These are phyloP conservation scores for Polyodon spathula DNA, from an alignment of 2,113 vertebrate species.

Conservation along the genomic window DNA sequence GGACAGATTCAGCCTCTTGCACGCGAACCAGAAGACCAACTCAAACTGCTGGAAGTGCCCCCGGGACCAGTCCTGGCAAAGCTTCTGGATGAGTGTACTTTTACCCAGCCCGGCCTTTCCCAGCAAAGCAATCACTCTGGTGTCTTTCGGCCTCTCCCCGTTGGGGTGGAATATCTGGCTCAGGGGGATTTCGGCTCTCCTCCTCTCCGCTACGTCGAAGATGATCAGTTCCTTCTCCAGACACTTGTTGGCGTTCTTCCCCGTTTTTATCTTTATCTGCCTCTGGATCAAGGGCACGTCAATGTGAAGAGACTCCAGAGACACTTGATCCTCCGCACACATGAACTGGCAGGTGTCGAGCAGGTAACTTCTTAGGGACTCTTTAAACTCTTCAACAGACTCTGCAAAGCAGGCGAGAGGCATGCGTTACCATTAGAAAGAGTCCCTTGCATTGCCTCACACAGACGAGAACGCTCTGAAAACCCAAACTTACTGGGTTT, in stretches of 20 bases:
- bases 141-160: conserved; percentile 30
- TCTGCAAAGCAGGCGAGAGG: conserved; percentile 42
- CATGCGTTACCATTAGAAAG: neutral
- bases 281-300: conserved; percentile 53
- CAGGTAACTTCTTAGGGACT: conserved; percentile 46
- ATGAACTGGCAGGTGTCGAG: conserved; percentile 34
- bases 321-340: conserved; percentile 34
- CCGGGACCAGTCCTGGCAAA: conserved; percentile 74
- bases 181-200: conserved; percentile 33
- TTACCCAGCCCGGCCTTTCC: conserved; percentile 80
- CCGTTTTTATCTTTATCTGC: conserved; percentile 43
- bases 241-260: conserved; percentile 55
- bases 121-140: conserved; percentile 57
- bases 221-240: conserved; percentile 63
- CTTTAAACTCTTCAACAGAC: conserved; percentile 52
- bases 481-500: conserved; percentile 39
- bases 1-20: conserved; percentile 46
- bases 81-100: conserved; percentile 61
- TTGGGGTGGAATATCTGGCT: conserved; percentile 53
- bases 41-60: conserved; percentile 67
- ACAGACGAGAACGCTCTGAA: too few species aligned
- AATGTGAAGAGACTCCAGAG: conserved; percentile 54
- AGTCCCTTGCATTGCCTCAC: too few species aligned
- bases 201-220: conserved; percentile 53
- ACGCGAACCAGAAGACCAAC: conserved; percentile 72